Base-by-base conservation (phyloP, 2,797 vertebrate species). In the Notamacropus eugenii region DNA sequence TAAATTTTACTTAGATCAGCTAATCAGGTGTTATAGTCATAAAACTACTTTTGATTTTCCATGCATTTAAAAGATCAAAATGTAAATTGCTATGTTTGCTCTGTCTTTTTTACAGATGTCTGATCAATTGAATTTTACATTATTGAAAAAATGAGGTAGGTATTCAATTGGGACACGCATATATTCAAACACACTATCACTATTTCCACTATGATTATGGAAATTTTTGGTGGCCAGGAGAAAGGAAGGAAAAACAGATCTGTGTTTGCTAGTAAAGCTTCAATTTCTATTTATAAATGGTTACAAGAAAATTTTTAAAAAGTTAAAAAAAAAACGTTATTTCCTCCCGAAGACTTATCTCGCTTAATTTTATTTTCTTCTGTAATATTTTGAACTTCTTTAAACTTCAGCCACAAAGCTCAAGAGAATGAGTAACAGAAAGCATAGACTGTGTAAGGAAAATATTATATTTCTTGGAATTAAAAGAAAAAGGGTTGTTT, bases 11-110 rank as follows among this genome's bases (percentile, higher is more conserved):
- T 98, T 98, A 98, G 67, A 55, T 98, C 91, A 96, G 74, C 92
- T 97, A 98, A 98, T 98, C 98, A 97, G 97, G 98, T 97, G 31
- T 96, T 98, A 97, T 97, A 98, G 96, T 98, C 92, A 96, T 92
- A 56, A 58, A 98, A 95, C 91, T 97, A 82, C 96, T 98, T 98
- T 98, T 94, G 62, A 97, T 95, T 98, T 98, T 96, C 96, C 29
- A 96, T 82, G 50, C 91, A 97, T 98, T 97, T 98, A 92, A 95
- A 94, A 98, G 95, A 98, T 92, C 97, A 93, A 98, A 98, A 98
- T 97, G 58, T 93, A 98, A 98, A 98, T 98, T 97, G 97, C 95
- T 97, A 28, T 95, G 55, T 52, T 97, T 94, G 95, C 74, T 98
- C 96, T 97, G 91, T 91, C 67, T 97, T 0, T 0, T 0, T 97